A percentile compares a stretch with the other conserved stretches of the same genome.
Evolutionary conservation across 2,888 invertebrate species (phyloP).

Genomic region (Ashinkailepas kermadecensis): DNA sequence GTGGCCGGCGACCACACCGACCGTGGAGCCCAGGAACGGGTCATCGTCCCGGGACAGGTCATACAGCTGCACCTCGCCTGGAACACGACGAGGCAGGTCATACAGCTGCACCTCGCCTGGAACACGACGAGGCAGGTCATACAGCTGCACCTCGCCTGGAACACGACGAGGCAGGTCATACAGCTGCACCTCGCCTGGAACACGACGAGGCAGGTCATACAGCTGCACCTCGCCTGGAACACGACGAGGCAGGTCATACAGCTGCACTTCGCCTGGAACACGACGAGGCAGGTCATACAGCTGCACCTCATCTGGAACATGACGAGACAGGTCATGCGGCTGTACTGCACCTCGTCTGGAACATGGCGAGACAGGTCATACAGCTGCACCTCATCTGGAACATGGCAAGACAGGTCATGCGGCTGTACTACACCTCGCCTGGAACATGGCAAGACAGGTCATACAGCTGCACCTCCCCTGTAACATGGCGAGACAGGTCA

Average conservation of each 20-base stretch:
- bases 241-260: no score
- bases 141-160: no score
- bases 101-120: neutral
- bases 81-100: no score
- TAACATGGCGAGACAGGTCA: no score
- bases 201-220: no score
- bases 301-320: neutral
- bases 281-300: neutral
- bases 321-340: no score
- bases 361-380: no score
- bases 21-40: constrained; percentile 1
- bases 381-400: no score
- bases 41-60: neutral
- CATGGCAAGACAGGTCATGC: neutral
- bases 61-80: constrained; percentile 15
- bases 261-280: no score
- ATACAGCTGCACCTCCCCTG: no score
- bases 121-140: no score
- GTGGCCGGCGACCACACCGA: neutral
- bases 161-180: neutral
- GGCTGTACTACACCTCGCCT: constrained; percentile 4
- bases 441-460: neutral
- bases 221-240: neutral
- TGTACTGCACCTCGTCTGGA: neutral
- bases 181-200: neutral